Evolutionary conservation across 2,113 vertebrate species (phyloP), one percentile per base, ranked within the genome.

Genomic region (Campylomormyrus numenius): DNA sequence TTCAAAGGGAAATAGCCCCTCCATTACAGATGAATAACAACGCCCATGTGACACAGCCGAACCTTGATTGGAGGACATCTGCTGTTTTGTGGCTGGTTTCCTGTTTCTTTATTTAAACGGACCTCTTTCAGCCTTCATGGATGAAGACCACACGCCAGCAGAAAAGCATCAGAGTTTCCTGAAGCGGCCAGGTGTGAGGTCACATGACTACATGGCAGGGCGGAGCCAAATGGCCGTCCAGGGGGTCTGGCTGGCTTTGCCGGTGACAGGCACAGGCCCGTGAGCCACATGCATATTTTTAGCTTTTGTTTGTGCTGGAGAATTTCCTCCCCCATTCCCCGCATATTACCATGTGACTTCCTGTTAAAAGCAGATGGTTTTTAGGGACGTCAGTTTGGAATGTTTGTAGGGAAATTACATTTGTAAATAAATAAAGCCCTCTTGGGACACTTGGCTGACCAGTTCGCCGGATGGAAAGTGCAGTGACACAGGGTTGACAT

Each of bases 21-120:
- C 19, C 15, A 39, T n/a, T 74, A 27, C 45, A 24, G n/a, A 58
- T 27, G 53, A 88, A 90, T 87, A 88, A 88, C 58, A 70, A 49
- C 9, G n/a, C 62, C 93, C 92, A 93, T 90, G 89, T 93, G 92
- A 91, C 93, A 92, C 88, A 91, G 91, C 93, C 74, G 92, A 92
- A 90, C 87, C 92, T 70, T 91, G 92, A 95, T 91, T 93, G 93
- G 93, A 92, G 92, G 92, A 92, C 93, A 93, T 93, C 95, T 95
- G 95, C 92, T 95, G 86, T 93, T 93, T 89, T 92, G 93, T 92
- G 93, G 88, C 86, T 91, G 89, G 92, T 92, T 93, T 96, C 95
- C 96, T 95, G 94, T 94, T 77, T 70, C 91, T 93, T 90, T 92
- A 92, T 85, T 49, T 52, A 87, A 90, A 87, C 53, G n/a, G 89